Evolutionary conservation across 1,140 invertebrate species (phyloP), one percentile per base, ranked within the genome.

Genomic region (Littorina saxatilis): DNA sequence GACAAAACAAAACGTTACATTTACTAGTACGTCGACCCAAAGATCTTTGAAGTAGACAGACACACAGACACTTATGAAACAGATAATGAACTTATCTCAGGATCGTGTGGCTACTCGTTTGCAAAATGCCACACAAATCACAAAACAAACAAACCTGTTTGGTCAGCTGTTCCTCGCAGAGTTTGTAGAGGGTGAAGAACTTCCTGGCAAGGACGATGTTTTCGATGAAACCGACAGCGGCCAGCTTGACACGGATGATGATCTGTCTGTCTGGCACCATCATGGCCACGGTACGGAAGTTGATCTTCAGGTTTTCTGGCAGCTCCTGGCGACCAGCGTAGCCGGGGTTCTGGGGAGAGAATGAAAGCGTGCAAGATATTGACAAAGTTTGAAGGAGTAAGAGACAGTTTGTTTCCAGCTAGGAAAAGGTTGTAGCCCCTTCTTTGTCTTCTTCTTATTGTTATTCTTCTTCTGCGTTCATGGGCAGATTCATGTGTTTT

Each of bases 201-300:
- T 99, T 99, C 78, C 97, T 92, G 1, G 98, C 97, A 13, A 99
- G 93, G 0, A 97, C 97, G 63, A 99, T 98, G 90, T 99, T 99
- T 91, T 99, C 98, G 23, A 98, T 92, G 92, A 99, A 99, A 55
- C 98, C 98, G 91, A 97, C 98, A 81, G 96, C 97, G 23, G 98
- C 98, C 70, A 99, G 92, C 93, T 99, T 99, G 0, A 99, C 98
- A 84, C 98, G 94, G 84, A 99, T 99, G 88, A 99, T 99, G 84
- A 99, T 99, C 93, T 99, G 98, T 81, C 98, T 93, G 91, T 99
- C 98, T 0, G 98, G 98, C 29, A 99, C 98, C 98, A 99, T 99
- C 98, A 99, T 99, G 37, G 98, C 97, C 1, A 99, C 98, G 0
- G 97, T 98, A 50, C 98, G 94, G 93, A 99, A 99, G 91, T 99